Evolutionary conservation across 2,113 vertebrate species (phyloP), one percentile per base, ranked within the genome.

Genomic region (Sorex fumeus): DNA sequence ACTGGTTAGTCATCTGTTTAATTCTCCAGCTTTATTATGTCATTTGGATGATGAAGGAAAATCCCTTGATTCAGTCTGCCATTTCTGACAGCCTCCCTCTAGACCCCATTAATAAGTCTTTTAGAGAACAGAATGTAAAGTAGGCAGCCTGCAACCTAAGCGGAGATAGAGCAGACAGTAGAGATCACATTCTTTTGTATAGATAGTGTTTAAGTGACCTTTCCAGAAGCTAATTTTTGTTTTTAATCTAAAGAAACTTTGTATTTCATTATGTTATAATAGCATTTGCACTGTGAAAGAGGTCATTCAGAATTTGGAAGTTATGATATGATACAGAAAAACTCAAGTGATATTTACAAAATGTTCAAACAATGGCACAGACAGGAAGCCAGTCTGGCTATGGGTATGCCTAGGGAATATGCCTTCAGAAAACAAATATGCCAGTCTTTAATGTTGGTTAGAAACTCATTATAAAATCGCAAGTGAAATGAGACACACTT

Each of bases 1-100:
- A 98, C 92, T 98, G 97, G 98, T 98, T 98, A 98, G 98, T 98
- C 98, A 98, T 98, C 97, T 98, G 98, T 97, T 98, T 98, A 98
- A 98, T 98, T 98, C 98, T 98, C 97, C 95, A 96, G 97, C 97
- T 97, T 97, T 97, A 36, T 96, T 97, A 90, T 98, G 98, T 98
- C 98, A 98, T 98, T 98, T 98, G 97, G 97, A 98, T 94, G 96
- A 97, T 97, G 97, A 98, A 98, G 96, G 96, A 98, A 98, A 98
- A 98, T 98, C 98, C 98, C 98, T 97, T 97, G 98, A 98, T 98
- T 98, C 97, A 91, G 93, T 94, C 97, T 98, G 98, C 98, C 98
- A 98, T 98, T 98, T 98, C 97, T 98, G 98, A 98, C 98, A 97
- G 97, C 91, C 96, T 98, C 98, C 98, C 98, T 97, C 97, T 95